Conservation (phyloP, 2,113 vertebrate species). For the Dasyurus viverrinus region DNA sequence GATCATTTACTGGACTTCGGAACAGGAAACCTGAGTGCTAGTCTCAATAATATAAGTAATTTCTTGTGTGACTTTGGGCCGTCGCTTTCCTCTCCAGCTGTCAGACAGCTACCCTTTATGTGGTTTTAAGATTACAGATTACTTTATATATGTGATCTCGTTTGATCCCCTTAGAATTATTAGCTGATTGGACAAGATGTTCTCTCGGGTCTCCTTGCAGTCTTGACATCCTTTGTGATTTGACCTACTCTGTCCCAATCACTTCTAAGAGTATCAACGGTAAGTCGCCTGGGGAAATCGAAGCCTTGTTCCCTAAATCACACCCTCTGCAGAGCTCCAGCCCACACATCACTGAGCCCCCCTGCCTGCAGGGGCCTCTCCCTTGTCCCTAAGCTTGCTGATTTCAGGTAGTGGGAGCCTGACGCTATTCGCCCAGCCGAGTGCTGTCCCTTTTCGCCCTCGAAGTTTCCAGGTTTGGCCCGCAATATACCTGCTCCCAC, state of each 20-base stretch:
- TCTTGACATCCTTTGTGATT: background rate
- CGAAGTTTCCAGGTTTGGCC: background rate
- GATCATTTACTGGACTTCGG: background rate
- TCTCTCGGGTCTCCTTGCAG: background rate
- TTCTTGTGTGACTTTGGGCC: background rate
- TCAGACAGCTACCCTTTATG: background rate
- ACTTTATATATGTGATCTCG: background rate
- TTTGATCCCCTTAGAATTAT: background rate
- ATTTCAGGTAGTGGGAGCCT: background rate
- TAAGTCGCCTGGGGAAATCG: background rate
- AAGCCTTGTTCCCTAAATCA: background rate
- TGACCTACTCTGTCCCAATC: background rate
- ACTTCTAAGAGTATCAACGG: background rate
- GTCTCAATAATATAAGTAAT: background rate
- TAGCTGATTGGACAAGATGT: background rate
- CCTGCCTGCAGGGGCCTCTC: background rate
- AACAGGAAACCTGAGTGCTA: background rate
- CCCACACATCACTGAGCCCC: background rate
- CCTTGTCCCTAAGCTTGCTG: background rate
- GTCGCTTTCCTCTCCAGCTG: background rate
- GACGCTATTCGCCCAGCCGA: background rate
- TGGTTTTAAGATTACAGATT: background rate
- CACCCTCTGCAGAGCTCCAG: background rate
- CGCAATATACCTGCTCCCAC: background rate
- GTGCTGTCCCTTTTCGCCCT: background rate